Evolutionary conservation across 2,797 vertebrate genomes (phyloP).

Genomic region (Parotocinclus haroldoi): DNA sequence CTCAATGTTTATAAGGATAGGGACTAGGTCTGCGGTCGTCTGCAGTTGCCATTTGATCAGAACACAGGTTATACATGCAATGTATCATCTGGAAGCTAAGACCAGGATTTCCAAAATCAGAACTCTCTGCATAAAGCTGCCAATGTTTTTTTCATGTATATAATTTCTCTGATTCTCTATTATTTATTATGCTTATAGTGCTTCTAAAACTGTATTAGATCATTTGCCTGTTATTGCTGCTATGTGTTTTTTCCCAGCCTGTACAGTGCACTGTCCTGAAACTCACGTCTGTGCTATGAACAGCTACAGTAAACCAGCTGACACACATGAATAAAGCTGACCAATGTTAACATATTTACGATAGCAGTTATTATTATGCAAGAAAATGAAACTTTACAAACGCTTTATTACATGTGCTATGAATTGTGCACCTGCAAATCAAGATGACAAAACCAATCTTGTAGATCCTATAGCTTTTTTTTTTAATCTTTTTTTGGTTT

Average conservation of each 20-base stretch:
- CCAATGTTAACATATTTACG: conserved; percentile 28
- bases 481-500: too few species aligned
- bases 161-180: conserved; percentile 25
- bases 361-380: conserved; percentile 42
- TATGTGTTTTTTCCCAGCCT: conserved; percentile 40
- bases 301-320: conserved; percentile 31
- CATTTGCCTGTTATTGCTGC: conserved; percentile 39
- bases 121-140: conserved; percentile 17
- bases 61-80: too few species aligned
- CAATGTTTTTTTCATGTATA: conserved; percentile 29
- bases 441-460: conserved; percentile 7
- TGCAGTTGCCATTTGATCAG: too few species aligned
- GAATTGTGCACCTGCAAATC: not conserved
- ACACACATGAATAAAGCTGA: conserved; percentile 23
- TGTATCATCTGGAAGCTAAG: conserved; percentile 1
- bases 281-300: conserved; percentile 27
- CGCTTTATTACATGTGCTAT: conserved; percentile 9
- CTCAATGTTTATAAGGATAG: too few species aligned
- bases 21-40: too few species aligned
- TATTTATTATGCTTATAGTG: conserved; percentile 44
- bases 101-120: not conserved
- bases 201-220: conserved; percentile 30
- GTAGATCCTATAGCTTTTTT: conserved; percentile 3
- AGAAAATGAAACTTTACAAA: conserved; percentile 10
- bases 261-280: conserved; percentile 45